A percentile compares a stretch with the other conserved stretches of the same genome.
phyloP scores from a whole-genome alignment of 2,888 invertebrate species.

The Mythimna loreyi region DNA sequence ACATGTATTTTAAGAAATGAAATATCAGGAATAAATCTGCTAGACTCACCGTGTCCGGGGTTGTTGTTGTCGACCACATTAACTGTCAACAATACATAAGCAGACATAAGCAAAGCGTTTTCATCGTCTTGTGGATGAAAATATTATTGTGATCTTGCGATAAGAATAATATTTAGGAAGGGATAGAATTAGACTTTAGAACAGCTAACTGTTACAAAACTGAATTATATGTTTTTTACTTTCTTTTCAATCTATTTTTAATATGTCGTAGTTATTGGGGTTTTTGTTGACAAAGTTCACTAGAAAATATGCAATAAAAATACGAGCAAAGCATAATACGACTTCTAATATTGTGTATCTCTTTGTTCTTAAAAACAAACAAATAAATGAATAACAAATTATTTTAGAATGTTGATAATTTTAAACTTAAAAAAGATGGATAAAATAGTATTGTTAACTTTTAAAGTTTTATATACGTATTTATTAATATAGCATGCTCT shows the following conservation, averaged over 20 bases:
- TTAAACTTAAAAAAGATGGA: too few species aligned
- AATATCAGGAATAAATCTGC: background rate
- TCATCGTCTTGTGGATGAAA: conserved; percentile 5
- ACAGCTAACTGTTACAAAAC: too few species aligned
- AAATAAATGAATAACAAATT: too few species aligned
- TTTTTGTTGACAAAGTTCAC: background rate
- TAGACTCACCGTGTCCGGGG: background rate
- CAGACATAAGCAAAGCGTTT: conserved; percentile 5
- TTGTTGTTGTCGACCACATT: background rate
- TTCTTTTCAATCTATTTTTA: too few species aligned
- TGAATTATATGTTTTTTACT: too few species aligned
- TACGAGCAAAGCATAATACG: background rate
- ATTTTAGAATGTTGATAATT: too few species aligned
- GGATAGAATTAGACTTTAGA: too few species aligned
- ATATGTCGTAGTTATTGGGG: too few species aligned
- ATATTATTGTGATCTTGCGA: background rate
- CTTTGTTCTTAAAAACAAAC: too few species aligned
- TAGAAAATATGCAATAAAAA: background rate
- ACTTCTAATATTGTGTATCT: too few species aligned
- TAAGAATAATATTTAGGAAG: background rate
- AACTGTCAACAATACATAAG: background rate
- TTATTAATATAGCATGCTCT: background rate
- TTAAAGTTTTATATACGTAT: background rate
- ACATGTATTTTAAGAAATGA: too few species aligned
- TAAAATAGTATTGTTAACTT: too few species aligned